Base-by-base conservation (phyloP, 2,113 vertebrate genomes). In the Pionites leucogaster region DNA sequence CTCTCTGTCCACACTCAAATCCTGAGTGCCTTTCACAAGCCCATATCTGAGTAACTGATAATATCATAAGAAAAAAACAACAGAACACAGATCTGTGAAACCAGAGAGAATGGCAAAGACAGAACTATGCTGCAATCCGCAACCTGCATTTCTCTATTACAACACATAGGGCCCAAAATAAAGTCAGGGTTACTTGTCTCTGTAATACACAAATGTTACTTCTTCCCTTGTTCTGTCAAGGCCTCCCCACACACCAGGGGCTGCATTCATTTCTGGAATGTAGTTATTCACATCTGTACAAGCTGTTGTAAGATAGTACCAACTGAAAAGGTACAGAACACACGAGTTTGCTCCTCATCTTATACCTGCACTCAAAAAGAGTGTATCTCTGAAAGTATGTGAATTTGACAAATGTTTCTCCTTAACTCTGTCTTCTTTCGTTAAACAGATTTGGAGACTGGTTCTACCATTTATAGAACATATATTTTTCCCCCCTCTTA, bases 1-100 rank as follows among this genome's bases (percentile, higher is more conserved):
- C 72, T 82, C 47, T 80, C 46, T 80, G 84, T 90, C 86, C 74
- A 90, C 81, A 67, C 64, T 81, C 35, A 95, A 81, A 96, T 63
- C 41, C 69, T 55, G 53, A 92, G 67, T 65, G 72, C 91, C 88
- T 92, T 82, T 80, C 53, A 86, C 42, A 65, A 91, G 59, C 39
- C 64, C n/a, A 1, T 65, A 77, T 68, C 65, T 65, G 78, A 92
- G 42, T 79, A 75, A 87, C 16, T 67, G 46, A 41, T 84, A 49
- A 91, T 57, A 11, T 65, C 75, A 49, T 62, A 59, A 82, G 33
- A 16, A 63, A 74, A 85, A n/a, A n/a, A 27, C 1, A 10, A 44
- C 6, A 52, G 91, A 42, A 1, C 37, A 74, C 28, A 65, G 42
- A 67, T 65, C 41, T 37, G 19, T 82, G 52, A 75, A 90, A 88